phyloP scores from a whole-genome alignment of 2,113 vertebrate genomes.

The Loxodonta africana region DNA sequence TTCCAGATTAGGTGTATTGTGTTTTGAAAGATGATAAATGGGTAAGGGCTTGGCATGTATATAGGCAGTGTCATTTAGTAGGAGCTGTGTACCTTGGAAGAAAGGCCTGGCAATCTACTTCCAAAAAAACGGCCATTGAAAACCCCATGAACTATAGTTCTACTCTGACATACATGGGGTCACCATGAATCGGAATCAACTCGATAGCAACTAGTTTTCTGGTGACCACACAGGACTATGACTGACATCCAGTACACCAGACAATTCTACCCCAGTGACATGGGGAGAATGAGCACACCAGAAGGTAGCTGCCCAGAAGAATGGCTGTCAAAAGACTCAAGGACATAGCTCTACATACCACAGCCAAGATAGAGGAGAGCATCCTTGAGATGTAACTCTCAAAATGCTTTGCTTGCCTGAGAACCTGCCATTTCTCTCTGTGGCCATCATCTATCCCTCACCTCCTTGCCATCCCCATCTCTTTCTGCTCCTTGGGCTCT shows the following conservation, averaged over 20 bases:
- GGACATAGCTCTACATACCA: neutral
- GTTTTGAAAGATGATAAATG: conserved; percentile 28
- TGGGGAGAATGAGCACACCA: neutral
- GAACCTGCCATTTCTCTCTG: neutral
- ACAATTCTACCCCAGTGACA: neutral
- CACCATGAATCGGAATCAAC: too few relatives aligned
- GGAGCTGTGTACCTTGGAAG: too few relatives aligned
- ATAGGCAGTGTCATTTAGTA: neutral
- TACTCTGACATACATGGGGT: too few relatives aligned
- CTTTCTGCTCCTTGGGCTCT: neutral
- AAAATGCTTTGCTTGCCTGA: neutral
- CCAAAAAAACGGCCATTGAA: too few relatives aligned
- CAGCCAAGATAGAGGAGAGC: neutral
- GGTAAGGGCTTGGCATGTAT: neutral
- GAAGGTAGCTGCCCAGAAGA: neutral
- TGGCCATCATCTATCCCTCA: neutral
- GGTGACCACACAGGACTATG: neutral
- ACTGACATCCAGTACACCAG: neutral
- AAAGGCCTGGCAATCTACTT: too few relatives aligned
- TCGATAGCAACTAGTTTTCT: too few relatives aligned
- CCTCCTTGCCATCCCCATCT: neutral
- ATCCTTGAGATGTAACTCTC: neutral
- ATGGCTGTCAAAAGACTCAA: neutral
- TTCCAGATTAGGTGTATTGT: neutral
- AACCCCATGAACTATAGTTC: too few relatives aligned